Evolutionary conservation across 2,888 invertebrate genomes (phyloP), one percentile per base, ranked within the genome.

Genomic region (Catocala nupta): DNA sequence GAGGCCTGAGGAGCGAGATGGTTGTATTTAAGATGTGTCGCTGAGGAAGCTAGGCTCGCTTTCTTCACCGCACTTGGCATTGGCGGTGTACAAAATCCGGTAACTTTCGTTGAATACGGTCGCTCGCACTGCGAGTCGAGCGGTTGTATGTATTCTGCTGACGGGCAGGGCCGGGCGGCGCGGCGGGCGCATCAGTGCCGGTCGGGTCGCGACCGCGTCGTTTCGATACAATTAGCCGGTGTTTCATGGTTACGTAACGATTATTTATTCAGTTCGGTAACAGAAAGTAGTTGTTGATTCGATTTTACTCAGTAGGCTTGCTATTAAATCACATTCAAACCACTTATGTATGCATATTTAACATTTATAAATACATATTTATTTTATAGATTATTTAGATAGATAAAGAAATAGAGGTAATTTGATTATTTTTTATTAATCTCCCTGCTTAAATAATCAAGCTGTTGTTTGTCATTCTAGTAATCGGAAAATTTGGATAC

Each of bases 31-130:
- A 83, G 84, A 83, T 83, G 83, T 73, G 90, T 81, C 83, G 83
- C 68, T 66, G 74, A 75, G 80, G 87, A 90, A 85, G 89, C 90
- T 90, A 89, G 78, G 90, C 90, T 92, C 90, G 93, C 94, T 94
- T 94, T 94, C 94, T 93, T 93, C 84, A 89, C 87, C 88, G 93
- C 93, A 92, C 92, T 93, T 93, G 91, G 93, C 92, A 91, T 90
- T 92, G 91, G 88, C 87, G 83, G 85, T 88, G 88, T 87, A 88
- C 89, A 87, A 90, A 91, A 92, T 93, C 93, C 90, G 93, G 92
- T 91, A 93, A 93, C 94, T 94, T 94, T 94, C 94, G 92, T 90
- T 92, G 81, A 85, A 85, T 75, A 68, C 75, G 25, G 4, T n/a
- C n/a, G n/a, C n/a, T n/a, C n/a, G 25, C 25, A 4, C 25, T 3